These are phyloP conservation scores for Pseudachorutes palmiensis DNA, from an alignment of 1,140 invertebrate genomes.

Conservation along the genomic window DNA sequence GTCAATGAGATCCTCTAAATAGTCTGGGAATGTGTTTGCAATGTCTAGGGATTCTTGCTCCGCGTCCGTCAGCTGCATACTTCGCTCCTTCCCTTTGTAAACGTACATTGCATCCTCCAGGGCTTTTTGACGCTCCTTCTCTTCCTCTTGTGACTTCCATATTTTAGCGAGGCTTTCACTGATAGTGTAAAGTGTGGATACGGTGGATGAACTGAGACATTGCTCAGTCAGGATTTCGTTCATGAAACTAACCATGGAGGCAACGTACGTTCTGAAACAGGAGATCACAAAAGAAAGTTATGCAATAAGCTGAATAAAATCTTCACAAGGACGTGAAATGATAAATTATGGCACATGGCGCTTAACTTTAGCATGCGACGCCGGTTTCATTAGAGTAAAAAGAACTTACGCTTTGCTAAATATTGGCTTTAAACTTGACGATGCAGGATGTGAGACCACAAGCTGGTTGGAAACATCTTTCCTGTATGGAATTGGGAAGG, in stretches of 20 bases:
- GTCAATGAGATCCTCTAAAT: conserved; percentile 50
- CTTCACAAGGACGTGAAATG: not conserved
- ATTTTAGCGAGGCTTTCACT: conserved; percentile 54
- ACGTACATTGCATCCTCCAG: conserved; percentile 74
- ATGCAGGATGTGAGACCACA: not conserved
- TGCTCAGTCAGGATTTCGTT: conserved; percentile 30
- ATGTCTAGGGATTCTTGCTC: conserved; percentile 62
- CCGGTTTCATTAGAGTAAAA: not conserved
- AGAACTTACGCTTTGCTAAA: not conserved
- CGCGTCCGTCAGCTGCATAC: conserved; percentile 60
- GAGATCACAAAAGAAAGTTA: not conserved
- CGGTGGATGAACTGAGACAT: conserved; percentile 22
- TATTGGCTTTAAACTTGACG: not conserved
- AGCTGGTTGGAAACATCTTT: too few species aligned
- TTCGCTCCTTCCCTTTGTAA: conserved; percentile 52
- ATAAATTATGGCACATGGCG: not conserved
- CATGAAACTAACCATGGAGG: conserved; percentile 34
- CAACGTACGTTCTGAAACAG: conserved; percentile 28
- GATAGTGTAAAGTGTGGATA: conserved; percentile 43
- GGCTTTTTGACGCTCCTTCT: conserved; percentile 55
- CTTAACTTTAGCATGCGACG: not conserved
- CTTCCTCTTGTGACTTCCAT: conserved; percentile 68
- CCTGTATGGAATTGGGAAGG: conserved; percentile 20
- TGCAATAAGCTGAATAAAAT: not conserved
- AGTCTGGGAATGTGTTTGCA: conserved; percentile 64